phyloP scores from a whole-genome alignment of 1,140 invertebrate species.

The Atta colombica region DNA sequence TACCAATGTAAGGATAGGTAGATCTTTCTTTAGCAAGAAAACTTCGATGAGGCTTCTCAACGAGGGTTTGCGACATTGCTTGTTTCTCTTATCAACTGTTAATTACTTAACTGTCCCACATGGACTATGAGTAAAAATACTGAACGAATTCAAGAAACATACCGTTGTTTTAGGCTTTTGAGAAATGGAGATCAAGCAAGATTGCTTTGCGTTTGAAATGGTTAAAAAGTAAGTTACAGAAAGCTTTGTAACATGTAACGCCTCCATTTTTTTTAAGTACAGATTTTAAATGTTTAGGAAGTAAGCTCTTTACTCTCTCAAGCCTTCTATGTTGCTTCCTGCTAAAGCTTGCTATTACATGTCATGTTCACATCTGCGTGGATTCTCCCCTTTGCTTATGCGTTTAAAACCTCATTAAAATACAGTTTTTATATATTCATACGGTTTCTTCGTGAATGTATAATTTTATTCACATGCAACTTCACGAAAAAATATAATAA shows the following conservation, averaged over 20 bases:
- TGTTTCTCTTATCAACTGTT: conserved; percentile 28
- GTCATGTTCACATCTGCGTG: conserved; percentile 7
- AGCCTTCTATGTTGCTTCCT: not conserved
- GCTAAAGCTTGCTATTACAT: conserved; percentile 14
- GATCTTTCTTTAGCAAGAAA: conserved; percentile 12
- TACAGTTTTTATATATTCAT: not conserved
- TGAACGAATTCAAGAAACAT: not conserved
- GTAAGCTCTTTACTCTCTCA: not conserved
- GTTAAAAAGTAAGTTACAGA: not conserved
- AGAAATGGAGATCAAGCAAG: not conserved
- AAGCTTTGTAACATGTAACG: conserved; percentile 31
- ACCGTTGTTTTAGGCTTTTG: not conserved
- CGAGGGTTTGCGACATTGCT: not conserved
- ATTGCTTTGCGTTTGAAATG: conserved; percentile 5
- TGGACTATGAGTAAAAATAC: not conserved
- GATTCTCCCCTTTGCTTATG: not conserved
- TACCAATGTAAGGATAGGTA: not conserved
- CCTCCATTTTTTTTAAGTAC: not conserved
- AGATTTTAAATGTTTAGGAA: conserved; percentile 18
- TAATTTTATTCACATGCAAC: not conserved
- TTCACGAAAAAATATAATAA: not conserved
- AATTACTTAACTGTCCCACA: conserved; percentile 12
- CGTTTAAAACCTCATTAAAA: conserved; percentile 20
- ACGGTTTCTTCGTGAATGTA: not conserved
- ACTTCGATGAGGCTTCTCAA: not conserved